Conservation (phyloP, 2,888 invertebrate species). For the Synanthedon vespiformis region DNA sequence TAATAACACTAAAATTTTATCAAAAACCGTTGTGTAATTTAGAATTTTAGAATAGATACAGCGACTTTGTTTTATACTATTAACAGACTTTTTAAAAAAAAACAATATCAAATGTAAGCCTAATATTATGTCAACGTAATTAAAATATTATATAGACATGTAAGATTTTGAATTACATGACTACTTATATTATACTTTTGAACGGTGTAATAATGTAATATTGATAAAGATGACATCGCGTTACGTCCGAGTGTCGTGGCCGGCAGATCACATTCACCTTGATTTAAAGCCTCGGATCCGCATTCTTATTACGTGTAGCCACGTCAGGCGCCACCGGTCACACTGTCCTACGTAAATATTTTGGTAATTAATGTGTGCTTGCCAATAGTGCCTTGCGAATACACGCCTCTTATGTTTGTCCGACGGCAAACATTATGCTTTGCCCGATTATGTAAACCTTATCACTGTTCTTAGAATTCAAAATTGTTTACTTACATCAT, state of each 20-base stretch:
- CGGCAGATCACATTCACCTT: slow-evolving; percentile 52
- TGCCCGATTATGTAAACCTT: neutral
- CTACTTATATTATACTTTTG: neutral
- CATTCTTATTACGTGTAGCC: slow-evolving; percentile 56
- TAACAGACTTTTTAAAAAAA: too few species aligned
- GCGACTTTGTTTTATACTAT: too few species aligned
- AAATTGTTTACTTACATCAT: too few species aligned
- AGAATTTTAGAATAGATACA: too few species aligned
- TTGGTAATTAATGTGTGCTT: slow-evolving; percentile 57
- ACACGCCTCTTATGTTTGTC: neutral
- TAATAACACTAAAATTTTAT: too few species aligned
- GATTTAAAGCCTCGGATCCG: slow-evolving; percentile 62
- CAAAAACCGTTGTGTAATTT: too few species aligned
- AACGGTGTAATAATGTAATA: slow-evolving; percentile 3
- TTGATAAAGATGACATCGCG: slow-evolving; percentile 18
- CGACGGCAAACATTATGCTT: neutral
- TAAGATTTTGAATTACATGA: neutral
- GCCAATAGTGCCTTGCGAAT: slow-evolving; percentile 20
- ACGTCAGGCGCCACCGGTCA: slow-evolving; percentile 42
- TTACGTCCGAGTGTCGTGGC: slow-evolving; percentile 27
- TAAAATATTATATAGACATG: neutral
- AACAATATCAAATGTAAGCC: too few species aligned
- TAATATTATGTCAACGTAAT: too few species aligned
- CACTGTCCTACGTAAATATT: slow-evolving; percentile 48
- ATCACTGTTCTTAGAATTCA: neutral